Evolutionary conservation across 2,797 vertebrate genomes (phyloP).

Genomic region (Cuniculus paca): DNA sequence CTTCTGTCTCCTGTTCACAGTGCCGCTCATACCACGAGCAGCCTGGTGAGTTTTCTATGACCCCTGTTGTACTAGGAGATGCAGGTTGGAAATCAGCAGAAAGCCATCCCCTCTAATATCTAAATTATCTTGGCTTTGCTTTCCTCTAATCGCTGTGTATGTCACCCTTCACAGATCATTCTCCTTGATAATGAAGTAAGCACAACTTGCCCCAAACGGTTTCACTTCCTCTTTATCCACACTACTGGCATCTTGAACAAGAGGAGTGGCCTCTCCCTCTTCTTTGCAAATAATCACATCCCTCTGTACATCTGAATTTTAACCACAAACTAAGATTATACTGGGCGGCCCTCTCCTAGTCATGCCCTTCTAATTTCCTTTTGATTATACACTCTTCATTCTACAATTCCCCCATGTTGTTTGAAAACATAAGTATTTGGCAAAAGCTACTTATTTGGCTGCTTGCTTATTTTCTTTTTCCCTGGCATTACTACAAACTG

Average conservation of each 20-base stretch:
- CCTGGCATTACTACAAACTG: neutral
- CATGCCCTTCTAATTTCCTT: neutral
- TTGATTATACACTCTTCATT: neutral
- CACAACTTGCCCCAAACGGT: rapidly evolving
- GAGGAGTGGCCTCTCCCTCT: too few relatives aligned
- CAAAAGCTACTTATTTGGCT: neutral
- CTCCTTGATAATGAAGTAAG: neutral
- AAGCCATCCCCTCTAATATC: neutral
- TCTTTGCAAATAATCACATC: neutral
- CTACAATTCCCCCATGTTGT: neutral
- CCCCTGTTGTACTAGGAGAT: too few relatives aligned
- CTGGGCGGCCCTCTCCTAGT: neutral
- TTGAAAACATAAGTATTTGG: neutral
- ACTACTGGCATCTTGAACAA: neutral
- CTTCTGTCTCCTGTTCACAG: neutral
- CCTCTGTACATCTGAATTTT: neutral
- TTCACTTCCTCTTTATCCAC: neutral
- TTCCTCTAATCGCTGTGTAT: neutral
- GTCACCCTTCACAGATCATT: neutral
- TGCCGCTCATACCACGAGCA: rapidly evolving
- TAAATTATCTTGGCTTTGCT: neutral
- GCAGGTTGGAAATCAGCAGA: neutral
- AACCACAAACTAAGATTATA: neutral
- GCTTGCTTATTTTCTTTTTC: neutral
- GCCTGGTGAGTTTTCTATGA: neutral